A percentile compares a stretch with the other conserved stretches of the same genome.
These are phyloP conservation scores for Halcyon senegalensis DNA, from an alignment of 2,113 vertebrate species.

Conservation along the genomic window DNA sequence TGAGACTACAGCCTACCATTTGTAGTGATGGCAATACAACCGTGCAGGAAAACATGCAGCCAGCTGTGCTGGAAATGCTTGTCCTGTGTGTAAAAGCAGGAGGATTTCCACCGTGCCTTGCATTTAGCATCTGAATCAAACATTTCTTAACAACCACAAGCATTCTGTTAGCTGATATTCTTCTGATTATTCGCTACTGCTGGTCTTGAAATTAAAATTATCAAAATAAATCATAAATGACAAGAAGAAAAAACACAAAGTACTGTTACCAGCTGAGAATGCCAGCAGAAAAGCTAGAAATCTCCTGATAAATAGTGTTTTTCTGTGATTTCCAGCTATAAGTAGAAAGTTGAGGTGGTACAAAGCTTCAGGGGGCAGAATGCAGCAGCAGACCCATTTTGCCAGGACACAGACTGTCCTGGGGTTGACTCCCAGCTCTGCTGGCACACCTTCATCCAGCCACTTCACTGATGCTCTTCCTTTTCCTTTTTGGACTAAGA, in stretches of 20 bases:
- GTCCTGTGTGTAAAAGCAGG: not conserved
- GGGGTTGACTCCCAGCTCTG: not conserved
- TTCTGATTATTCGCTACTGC: not conserved
- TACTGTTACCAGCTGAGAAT: not conserved
- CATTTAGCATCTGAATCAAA: not conserved
- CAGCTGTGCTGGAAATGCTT: not conserved
- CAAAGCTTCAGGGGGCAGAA: not conserved
- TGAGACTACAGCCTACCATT: not conserved
- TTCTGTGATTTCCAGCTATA: not conserved
- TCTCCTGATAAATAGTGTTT: not conserved
- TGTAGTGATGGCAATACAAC: not conserved
- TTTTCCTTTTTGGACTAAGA: not conserved
- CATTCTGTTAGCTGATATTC: not conserved
- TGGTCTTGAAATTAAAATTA: not conserved
- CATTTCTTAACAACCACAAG: not conserved
- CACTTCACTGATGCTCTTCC: not conserved
- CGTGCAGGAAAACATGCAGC: not conserved
- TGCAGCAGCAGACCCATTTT: not conserved
- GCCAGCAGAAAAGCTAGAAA: not conserved
- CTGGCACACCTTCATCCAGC: not conserved
- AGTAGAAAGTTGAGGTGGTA: not conserved
- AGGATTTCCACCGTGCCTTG: not conserved
- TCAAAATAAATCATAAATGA: not conserved
- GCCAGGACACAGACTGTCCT: not conserved
- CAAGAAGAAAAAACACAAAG: rapidly evolving